A percentile compares a stretch with the other conserved stretches of the same genome.
Evolutionary conservation across 2,888 invertebrate genomes (phyloP).

Genomic region (Torymus aiolomorphi): DNA sequence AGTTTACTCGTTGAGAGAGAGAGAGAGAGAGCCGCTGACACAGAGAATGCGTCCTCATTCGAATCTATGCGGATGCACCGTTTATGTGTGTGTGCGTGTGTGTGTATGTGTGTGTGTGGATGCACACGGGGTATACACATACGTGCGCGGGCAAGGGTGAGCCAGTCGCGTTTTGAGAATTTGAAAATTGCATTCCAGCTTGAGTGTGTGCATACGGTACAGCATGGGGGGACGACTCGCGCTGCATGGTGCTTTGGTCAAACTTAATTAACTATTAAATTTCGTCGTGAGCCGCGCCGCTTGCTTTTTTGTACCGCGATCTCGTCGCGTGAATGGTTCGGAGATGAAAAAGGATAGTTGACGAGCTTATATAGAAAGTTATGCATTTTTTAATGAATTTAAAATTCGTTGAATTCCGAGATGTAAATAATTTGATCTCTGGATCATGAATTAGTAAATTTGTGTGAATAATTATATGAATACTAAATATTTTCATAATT

Average conservation of each 20-base stretch:
- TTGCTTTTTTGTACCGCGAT: constrained; percentile 4
- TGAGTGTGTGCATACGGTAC: background rate
- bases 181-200: constrained; percentile 72
- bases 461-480: too few species aligned
- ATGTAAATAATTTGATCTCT: too few species aligned
- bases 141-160: background rate
- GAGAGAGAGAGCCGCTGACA: constrained; percentile 59
- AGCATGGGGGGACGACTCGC: too few species aligned
- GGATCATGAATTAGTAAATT: too few species aligned
- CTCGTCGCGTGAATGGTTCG: background rate
- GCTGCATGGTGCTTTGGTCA: constrained; percentile 12
- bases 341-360: too few species aligned
- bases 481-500: too few species aligned
- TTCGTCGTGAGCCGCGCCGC: background rate
- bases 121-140: constrained; percentile 54
- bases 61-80: constrained; percentile 67
- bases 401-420: too few species aligned
- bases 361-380: too few species aligned
- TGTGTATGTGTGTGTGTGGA: constrained; percentile 44
- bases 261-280: constrained; percentile 54
- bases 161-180: constrained; percentile 65
- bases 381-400: too few species aligned
- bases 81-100: constrained; percentile 35
- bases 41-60: constrained; percentile 69
- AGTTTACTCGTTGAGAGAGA: constrained; percentile 59